Evolutionary conservation across 2,113 vertebrate genomes (phyloP).

Genomic region (Isurus oxyrinchus): DNA sequence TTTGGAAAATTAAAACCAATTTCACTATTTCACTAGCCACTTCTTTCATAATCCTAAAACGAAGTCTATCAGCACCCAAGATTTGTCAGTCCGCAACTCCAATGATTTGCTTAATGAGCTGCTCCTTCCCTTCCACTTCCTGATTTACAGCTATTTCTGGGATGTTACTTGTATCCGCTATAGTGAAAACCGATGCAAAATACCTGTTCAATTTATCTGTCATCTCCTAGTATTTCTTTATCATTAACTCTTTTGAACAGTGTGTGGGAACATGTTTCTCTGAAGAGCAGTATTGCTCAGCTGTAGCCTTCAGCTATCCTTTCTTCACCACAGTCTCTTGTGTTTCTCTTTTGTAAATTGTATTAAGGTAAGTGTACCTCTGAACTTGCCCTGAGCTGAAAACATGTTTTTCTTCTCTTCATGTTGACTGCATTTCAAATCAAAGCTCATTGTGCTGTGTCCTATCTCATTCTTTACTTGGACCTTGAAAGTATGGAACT

Average conservation of each 20-base stretch:
- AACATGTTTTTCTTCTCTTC: background rate
- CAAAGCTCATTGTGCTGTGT: background rate
- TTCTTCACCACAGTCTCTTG: background rate
- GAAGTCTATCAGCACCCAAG: too few species aligned
- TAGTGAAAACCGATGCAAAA: too few species aligned
- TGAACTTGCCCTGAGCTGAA: background rate
- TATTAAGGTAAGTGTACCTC: background rate
- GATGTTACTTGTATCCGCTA: background rate
- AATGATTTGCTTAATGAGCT: too few species aligned
- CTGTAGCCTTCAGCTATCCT: background rate
- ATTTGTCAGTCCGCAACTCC: too few species aligned
- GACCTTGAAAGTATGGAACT: background rate
- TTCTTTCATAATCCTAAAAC: too few species aligned
- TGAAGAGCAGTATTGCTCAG: background rate
- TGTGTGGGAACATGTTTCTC: background rate
- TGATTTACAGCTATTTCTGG: too few species aligned
- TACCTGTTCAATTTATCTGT: too few species aligned
- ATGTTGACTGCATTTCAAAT: background rate
- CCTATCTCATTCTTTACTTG: background rate
- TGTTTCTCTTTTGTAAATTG: background rate
- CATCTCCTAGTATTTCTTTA: background rate
- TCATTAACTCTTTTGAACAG: background rate
- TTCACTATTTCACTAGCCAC: too few species aligned
- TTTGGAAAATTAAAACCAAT: too few species aligned
- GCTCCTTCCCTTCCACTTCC: too few species aligned